Evolutionary conservation across 2,888 invertebrate genomes (phyloP), one percentile per base, ranked within the genome.

Genomic region (Pollenia labialis): DNA sequence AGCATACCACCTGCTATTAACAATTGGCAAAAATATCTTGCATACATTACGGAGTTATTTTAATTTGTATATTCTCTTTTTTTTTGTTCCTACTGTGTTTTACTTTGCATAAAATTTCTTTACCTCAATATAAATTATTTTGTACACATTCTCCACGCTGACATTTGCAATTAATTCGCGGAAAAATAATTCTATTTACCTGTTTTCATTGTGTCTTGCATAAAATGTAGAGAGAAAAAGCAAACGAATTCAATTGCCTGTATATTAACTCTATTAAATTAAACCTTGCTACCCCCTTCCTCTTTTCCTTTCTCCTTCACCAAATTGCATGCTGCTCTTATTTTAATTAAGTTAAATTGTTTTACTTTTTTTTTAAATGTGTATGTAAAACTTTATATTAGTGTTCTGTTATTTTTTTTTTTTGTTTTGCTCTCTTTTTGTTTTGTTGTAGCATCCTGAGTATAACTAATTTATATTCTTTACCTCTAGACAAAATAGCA

Each of bases 291-390:
- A 32, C 32, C 32, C 32, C 6, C 32, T 0, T 32, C 32, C 32
- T 32, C 32, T 32, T n/a, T 60, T 16, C 14, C 6, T n/a, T 4
- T 9, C 23, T 4, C 8, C 14, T 9, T 32, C 54, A 48, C 16
- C 52, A 12, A 54, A 50, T 42, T 77, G 11, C 46, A 50, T 52
- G 62, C 60, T 52, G 60, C 69, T 69, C 52, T 68, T 42, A 50
- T 42, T 79, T 85, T 82, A 85, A 85, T 85, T 85, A 62, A 77
- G 62, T 79, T 56, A 75, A 62, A 44, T 69, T 40, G 46, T 74
- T 85, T 71, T 76, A 50, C 18, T 32, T 76, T 14, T 32, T 40
- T 18, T 23, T 23, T 23, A 23, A 66, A 7, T 16, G 14, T 18
- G 52, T 52, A 81, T n/a, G 40, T 23, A 16, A 60, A 18, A n/a